phyloP scores from a whole-genome alignment of 2,888 invertebrate species.

The Mimachlamys varia region DNA sequence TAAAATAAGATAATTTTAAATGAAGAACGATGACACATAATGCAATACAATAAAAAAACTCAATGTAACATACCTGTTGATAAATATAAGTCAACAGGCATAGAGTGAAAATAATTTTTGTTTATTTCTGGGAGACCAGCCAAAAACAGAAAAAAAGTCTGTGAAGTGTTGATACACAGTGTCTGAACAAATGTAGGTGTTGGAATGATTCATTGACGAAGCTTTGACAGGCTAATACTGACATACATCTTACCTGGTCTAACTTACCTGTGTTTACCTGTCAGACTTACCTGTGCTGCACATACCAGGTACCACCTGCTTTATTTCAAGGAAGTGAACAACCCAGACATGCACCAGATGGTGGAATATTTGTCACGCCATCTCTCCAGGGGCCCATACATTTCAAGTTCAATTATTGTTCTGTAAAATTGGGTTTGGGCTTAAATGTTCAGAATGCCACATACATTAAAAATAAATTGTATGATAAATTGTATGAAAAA shows the following conservation, averaged over 20 bases:
- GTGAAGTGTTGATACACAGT: not conserved
- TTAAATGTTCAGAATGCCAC: no score
- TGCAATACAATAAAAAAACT: no score
- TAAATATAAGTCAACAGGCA: no score
- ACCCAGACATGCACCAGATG: conserved; percentile 22
- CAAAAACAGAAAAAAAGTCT: not conserved
- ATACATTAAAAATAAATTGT: no score
- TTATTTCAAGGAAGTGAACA: conserved; percentile 20
- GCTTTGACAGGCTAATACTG: not conserved
- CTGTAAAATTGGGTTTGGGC: no score
- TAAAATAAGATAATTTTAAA: no score
- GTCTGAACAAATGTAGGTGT: not conserved
- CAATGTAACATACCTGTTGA: no score
- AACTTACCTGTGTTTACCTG: conserved; percentile 14
- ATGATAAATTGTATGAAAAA: no score
- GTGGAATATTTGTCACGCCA: not conserved
- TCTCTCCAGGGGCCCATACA: not conserved
- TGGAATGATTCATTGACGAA: not conserved
- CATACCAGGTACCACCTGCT: conserved; percentile 2
- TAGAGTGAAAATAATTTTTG: no score
- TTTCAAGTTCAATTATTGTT: not conserved
- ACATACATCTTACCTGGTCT: not conserved
- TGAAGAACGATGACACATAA: no score
- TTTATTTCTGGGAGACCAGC: not conserved
- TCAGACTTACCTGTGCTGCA: not conserved